Evolutionary conservation across 1,140 invertebrate genomes (phyloP), one percentile per base, ranked within the genome.

Genomic region (Proctacanthus coquilletti): DNA sequence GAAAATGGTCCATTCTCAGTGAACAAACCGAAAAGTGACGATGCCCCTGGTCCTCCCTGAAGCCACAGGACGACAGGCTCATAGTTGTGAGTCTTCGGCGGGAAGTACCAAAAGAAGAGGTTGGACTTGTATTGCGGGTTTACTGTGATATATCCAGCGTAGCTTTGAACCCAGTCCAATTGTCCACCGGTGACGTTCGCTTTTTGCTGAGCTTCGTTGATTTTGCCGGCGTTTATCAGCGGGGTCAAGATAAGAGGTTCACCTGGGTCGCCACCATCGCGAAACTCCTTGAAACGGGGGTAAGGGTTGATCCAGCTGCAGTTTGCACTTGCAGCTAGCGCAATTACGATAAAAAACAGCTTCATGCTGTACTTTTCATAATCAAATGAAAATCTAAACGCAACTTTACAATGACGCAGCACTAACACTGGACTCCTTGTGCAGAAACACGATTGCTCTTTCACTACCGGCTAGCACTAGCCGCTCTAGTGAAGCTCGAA

Each of bases 61-160:
- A 91, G 67, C 86, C 86, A 92, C 11, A 91, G 54, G 11, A 88
- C 61, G 42, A 88, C 70, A 1, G 84, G 84, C 2, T 75, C 76
- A 36, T 49, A 48, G 1, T 53, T 13, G 43, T 20, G 60, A 51
- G 6, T 58, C 50, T 33, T 68, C 55, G 0, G 82, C 75, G 1
- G 83, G 52, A 88, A 89, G 48, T 84, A 89, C 85, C 85, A 89
- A 57, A 88, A 88, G 62, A 84, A 89, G 43, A 87, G 68, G 51
- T 88, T 87, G 0, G 83, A 83, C 46, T 84, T 77, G 51, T 68
- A 80, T 27, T 69, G 51, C 44, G 77, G 71, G 47, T 87, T 80
- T 3, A 88, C 79, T 1, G 79, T 84, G 6, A 84, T 58, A 46
- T 72, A 83, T 2, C 80, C 80, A 64, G 56, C 21, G 41, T 57